Conservation (phyloP, 2,797 vertebrate genomes). For the Chromobotia macracanthus region DNA sequence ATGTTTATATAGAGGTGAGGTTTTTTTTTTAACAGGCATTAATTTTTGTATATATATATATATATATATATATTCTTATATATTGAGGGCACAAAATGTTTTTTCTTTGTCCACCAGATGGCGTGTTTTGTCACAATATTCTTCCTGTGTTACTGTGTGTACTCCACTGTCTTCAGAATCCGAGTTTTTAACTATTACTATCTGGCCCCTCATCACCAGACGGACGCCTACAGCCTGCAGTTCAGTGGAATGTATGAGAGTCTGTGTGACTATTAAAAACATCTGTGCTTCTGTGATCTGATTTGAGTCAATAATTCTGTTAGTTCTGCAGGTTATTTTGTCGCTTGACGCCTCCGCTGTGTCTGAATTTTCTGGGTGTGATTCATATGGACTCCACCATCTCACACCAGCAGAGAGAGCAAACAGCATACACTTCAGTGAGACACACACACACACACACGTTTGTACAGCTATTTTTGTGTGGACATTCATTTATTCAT, state of each 20-base stretch:
- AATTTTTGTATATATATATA: too few species aligned
- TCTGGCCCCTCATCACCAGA: conserved; percentile 93
- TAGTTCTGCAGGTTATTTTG: conserved; percentile 86
- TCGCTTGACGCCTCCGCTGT: conserved; percentile 91
- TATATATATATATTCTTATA: not conserved
- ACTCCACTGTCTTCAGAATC: conserved; percentile 94
- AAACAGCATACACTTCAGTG: conserved; percentile 94
- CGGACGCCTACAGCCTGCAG: conserved; percentile 94
- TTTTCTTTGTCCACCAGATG: conserved; percentile 76
- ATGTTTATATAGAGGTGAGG: conserved; percentile 90
- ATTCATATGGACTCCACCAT: conserved; percentile 95
- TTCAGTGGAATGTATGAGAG: conserved; percentile 93
- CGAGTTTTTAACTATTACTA: conserved; percentile 94
- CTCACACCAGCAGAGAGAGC: conserved; percentile 84
- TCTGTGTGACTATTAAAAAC: not conserved
- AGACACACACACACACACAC: conserved; percentile 62
- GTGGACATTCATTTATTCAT: too few species aligned
- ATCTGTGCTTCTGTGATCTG: not conserved
- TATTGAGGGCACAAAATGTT: not conserved
- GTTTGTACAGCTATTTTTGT: too few species aligned
- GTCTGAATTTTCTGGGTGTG: conserved; percentile 96
- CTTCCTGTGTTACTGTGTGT: conserved; percentile 93
- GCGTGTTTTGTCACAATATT: conserved; percentile 91
- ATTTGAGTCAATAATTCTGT: not conserved
- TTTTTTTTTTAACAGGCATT: too few species aligned